A percentile compares a stretch with the other conserved stretches of the same genome.
Conservation (phyloP, 2,113 vertebrate genomes). For the Ophthalmolycus amberensis region DNA sequence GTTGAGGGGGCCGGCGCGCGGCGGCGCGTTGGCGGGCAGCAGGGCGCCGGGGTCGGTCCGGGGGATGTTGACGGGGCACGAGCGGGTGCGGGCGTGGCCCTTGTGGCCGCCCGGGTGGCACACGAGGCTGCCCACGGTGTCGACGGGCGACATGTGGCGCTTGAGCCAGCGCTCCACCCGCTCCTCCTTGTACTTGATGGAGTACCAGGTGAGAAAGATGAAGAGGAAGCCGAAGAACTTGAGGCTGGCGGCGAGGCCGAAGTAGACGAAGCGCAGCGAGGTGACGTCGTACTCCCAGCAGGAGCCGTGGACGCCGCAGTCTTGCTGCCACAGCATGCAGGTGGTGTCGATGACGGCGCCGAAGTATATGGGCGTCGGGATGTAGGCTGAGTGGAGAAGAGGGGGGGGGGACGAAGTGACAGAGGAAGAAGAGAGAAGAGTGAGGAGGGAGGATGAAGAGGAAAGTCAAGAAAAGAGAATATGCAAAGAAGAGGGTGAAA, state of each 20-base stretch:
- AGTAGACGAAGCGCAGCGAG: constrained; percentile 97
- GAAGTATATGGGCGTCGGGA: constrained; percentile 99
- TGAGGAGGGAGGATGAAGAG: background rate
- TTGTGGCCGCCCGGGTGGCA: constrained; percentile 84
- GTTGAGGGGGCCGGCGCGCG: constrained; percentile 68
- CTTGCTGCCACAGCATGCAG: constrained; percentile 99
- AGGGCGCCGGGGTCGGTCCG: constrained; percentile 72
- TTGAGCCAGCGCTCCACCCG: constrained; percentile 86
- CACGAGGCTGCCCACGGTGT: constrained; percentile 92
- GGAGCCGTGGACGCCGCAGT: constrained; percentile 95
- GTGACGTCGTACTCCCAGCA: constrained; percentile 99
- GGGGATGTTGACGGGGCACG: constrained; percentile 91
- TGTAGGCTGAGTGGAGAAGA: constrained; percentile 88
- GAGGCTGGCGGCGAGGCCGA: constrained; percentile 97
- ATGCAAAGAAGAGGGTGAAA: background rate
- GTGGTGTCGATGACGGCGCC: constrained; percentile 99
- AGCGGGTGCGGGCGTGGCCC: constrained; percentile 91
- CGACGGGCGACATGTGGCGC: constrained; percentile 85
- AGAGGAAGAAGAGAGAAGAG: background rate
- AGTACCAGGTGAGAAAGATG: constrained; percentile 99
- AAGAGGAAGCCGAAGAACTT: constrained; percentile 98
- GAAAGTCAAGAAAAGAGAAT: background rate
- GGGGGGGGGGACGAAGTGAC: background rate
- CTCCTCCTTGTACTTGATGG: constrained; percentile 94
- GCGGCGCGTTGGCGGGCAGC: constrained; percentile 42